These are phyloP conservation scores for Stomatorhinus walkeri DNA, from an alignment of 2,797 vertebrate genomes.

Conservation along the genomic window DNA sequence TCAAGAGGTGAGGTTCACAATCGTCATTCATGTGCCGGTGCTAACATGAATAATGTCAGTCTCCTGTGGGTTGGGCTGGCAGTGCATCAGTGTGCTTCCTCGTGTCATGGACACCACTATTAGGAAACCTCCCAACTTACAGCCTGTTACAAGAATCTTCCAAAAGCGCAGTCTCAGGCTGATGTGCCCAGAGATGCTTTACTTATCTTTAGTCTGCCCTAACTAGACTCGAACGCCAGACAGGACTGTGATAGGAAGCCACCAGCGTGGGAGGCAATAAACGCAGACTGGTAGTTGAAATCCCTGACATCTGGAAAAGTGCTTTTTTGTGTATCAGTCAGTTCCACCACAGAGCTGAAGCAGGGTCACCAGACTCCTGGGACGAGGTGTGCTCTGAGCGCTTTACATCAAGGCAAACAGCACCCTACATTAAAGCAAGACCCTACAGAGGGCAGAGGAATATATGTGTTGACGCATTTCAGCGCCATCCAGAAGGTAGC, in stretches of 20 bases:
- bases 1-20: neutral
- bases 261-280: neutral
- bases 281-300: neutral
- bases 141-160: constrained; percentile 12
- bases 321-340: neutral
- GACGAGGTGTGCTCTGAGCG: neutral
- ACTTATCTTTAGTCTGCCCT: constrained; percentile 12
- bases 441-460: constrained; percentile 22
- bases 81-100: neutral
- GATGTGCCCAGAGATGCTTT: neutral
- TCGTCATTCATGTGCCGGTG: neutral
- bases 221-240: neutral
- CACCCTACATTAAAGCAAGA: constrained; percentile 35
- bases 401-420: constrained; percentile 42
- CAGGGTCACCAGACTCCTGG: neutral
- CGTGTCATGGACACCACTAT: neutral
- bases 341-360: neutral
- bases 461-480: constrained; percentile 33
- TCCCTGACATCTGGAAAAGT: constrained; percentile 22
- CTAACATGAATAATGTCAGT: neutral
- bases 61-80: neutral
- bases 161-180: neutral
- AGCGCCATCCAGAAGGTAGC: constrained; percentile 24
- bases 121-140: constrained; percentile 29
- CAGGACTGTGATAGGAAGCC: neutral